phyloP scores from a whole-genome alignment of 2,113 vertebrate species.

The Microtus ochrogaster region DNA sequence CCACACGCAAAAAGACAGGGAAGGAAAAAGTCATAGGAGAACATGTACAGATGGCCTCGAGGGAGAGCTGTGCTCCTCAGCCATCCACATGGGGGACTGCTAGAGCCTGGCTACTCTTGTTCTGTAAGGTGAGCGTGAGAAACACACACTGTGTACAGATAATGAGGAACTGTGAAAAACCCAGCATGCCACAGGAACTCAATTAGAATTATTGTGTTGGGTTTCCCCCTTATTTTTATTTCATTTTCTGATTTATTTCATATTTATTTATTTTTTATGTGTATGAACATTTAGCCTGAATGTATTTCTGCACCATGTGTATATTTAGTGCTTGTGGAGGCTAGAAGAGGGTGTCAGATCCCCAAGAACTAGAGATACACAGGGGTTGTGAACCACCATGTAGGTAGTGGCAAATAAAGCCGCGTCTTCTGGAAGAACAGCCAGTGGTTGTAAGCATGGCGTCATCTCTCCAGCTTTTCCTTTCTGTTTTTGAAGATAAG shows the following conservation, averaged over 20 bases:
- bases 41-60: fast-evolving
- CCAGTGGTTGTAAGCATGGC: not conserved
- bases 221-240: no score
- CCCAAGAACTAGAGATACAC: not conserved
- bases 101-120: not conserved
- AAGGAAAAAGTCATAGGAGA: not conserved
- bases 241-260: not conserved
- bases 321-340: not conserved
- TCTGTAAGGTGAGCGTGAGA: not conserved
- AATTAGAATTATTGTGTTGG: not conserved
- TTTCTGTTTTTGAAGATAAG: not conserved
- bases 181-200: not conserved
- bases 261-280: not conserved
- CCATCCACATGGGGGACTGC: not conserved
- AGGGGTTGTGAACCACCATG: not conserved
- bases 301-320: not conserved
- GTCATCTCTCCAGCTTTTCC: not conserved
- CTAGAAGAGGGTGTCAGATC: not conserved
- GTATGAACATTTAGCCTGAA: not conserved
- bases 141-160: not conserved
- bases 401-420: not conserved
- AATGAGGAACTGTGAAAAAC: no score
- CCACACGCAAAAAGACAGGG: not conserved
- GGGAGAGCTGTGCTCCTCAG: not conserved
- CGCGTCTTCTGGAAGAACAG: not conserved